A percentile compares a stretch with the other conserved stretches of the same genome.
These are phyloP conservation scores for Danio tinwini DNA, from an alignment of 2,797 vertebrate species.

Conservation along the genomic window DNA sequence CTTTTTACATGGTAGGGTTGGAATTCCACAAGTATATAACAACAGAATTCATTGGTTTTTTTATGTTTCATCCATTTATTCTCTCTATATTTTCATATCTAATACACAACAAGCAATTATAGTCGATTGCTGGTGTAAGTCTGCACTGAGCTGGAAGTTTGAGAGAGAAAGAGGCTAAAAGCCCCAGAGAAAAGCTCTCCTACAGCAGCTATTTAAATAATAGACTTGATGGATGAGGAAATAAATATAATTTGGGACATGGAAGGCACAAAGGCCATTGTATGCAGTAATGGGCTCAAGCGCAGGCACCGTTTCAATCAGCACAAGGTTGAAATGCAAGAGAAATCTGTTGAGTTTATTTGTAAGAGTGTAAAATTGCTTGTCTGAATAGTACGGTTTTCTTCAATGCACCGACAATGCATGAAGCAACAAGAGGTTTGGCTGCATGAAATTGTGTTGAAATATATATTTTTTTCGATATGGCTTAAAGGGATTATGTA, in stretches of 20 bases:
- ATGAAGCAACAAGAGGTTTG: neutral
- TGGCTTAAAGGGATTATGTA: neutral
- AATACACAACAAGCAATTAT: slow-evolving; percentile 32
- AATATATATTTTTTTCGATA: neutral
- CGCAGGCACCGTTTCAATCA: neutral
- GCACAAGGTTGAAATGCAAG: neutral
- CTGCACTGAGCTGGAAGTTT: neutral
- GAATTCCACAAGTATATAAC: neutral
- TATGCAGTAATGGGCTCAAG: slow-evolving; percentile 2
- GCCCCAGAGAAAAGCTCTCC: neutral
- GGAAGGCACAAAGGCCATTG: neutral
- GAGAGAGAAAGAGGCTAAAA: neutral
- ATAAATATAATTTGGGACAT: slow-evolving; percentile 41
- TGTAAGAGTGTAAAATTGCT: neutral
- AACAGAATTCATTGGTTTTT: neutral
- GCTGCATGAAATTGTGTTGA: neutral
- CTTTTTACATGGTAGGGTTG: neutral
- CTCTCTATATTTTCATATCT: slow-evolving; percentile 24
- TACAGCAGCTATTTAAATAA: slow-evolving; percentile 36
- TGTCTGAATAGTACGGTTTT: neutral
- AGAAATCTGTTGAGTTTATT: slow-evolving; percentile 8
- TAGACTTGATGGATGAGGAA: slow-evolving; percentile 40
- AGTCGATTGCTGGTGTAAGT: slow-evolving; percentile 14
- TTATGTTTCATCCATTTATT: neutral
- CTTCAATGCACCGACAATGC: neutral